These are phyloP conservation scores for Trichogramma pretiosum DNA, from an alignment of 1,140 invertebrate species.

Conservation along the genomic window DNA sequence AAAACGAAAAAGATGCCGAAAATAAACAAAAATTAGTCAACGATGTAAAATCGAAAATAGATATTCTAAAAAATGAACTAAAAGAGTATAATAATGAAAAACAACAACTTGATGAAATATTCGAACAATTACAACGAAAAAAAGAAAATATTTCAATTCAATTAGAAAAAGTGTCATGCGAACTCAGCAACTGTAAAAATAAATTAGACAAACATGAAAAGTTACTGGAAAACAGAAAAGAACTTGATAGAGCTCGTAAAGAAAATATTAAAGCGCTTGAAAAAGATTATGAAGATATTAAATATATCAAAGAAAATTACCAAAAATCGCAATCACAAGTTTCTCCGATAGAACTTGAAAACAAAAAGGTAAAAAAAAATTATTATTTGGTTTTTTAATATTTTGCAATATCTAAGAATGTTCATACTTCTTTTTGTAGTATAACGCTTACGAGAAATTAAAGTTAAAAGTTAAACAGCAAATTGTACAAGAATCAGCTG, in stretches of 20 bases:
- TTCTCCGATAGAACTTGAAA: constrained; percentile 68
- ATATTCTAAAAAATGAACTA: not conserved
- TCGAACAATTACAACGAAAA: not conserved
- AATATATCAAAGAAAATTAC: too few species aligned
- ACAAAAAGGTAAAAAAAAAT: constrained; percentile 69
- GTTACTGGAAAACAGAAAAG: constrained; percentile 73
- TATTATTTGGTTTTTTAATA: too few species aligned
- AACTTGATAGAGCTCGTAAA: constrained; percentile 75
- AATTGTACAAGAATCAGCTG: too few species aligned
- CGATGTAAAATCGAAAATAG: not conserved
- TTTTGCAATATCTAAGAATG: too few species aligned
- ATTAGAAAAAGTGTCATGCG: constrained; percentile 84
- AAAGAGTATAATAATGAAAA: not conserved
- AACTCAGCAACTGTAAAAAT: constrained; percentile 81
- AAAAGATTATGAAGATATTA: constrained; percentile 67
- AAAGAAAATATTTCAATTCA: constrained; percentile 45
- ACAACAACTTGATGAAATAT: not conserved
- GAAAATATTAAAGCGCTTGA: constrained; percentile 72
- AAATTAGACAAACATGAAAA: constrained; percentile 77
- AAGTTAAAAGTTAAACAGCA: not conserved
- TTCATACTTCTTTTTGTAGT: too few species aligned
- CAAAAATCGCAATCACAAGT: constrained; percentile 86
- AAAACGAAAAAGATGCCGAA: not conserved
- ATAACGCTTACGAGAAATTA: too few species aligned
- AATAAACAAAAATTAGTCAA: constrained; percentile 1